Percentiles rank a stretch among this genome's conserved stretches.
Conservation (phyloP, 2,888 invertebrate species). For the Synanthedon vespiformis region DNA sequence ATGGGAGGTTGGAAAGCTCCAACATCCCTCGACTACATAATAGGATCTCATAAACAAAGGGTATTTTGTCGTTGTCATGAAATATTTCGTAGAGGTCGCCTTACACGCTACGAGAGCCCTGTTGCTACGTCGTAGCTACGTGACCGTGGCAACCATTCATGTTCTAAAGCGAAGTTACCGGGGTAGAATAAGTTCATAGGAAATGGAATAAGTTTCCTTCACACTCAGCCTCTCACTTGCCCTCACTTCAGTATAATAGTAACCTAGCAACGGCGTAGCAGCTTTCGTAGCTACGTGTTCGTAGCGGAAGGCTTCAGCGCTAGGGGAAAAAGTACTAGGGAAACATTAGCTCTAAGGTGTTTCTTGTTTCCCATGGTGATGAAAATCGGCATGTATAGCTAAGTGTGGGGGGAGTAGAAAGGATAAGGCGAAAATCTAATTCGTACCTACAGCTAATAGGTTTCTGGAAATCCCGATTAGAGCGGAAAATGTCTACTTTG, state of each 20-base stretch:
- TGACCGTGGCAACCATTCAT: not conserved
- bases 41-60: no score
- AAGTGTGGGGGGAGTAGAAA: slow-evolving; percentile 10
- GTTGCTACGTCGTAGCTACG: not conserved
- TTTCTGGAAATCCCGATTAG: slow-evolving; percentile 66
- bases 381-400: slow-evolving; percentile 16
- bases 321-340: slow-evolving; percentile 36
- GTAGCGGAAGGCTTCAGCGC: slow-evolving; percentile 20
- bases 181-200: not conserved
- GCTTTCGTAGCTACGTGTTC: not conserved
- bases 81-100: not conserved
- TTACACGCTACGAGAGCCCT: not conserved
- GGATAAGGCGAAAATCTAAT: slow-evolving; percentile 49
- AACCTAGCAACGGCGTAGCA: not conserved
- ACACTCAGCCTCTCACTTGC: no score
- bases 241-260: no score
- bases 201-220: not conserved
- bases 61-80: not conserved
- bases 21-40: no score
- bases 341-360: slow-evolving; percentile 19
- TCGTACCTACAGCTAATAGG: slow-evolving; percentile 42
- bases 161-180: not conserved
- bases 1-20: no score
- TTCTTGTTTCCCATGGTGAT: slow-evolving; percentile 7
- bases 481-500: slow-evolving; percentile 66